These are phyloP conservation scores for Cairina moschata DNA, from an alignment of 2,113 vertebrate species.

Conservation along the genomic window DNA sequence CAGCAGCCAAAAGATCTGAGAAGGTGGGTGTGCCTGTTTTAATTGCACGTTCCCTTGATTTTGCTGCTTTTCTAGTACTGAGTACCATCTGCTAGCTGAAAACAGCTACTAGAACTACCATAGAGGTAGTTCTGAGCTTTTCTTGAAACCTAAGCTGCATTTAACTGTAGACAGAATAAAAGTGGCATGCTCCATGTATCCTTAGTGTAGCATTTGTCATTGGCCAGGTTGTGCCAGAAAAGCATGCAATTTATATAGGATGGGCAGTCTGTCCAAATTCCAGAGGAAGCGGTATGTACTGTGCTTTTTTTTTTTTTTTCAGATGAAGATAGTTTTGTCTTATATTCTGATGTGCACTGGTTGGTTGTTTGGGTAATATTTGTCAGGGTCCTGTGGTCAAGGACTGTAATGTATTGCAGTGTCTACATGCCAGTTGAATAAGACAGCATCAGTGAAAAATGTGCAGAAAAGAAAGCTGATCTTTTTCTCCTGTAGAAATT, in stretches of 20 bases:
- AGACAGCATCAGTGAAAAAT: background rate
- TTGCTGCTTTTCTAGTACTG: background rate
- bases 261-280: background rate
- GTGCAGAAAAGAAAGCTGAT: background rate
- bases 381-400: background rate
- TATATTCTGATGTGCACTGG: background rate
- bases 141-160: background rate
- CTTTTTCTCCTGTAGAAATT: background rate
- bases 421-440: background rate
- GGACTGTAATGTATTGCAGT: accelerated
- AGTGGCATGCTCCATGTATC: too few relatives aligned
- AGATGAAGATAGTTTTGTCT: accelerated
- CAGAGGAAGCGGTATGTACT: background rate
- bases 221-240: background rate
- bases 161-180: background rate
- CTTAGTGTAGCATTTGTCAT: background rate
- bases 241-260: background rate
- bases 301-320: background rate
- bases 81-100: background rate
- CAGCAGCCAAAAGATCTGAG: background rate
- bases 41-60: background rate
- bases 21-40: background rate
- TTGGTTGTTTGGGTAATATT: background rate
- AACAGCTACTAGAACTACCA: background rate
- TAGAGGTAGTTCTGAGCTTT: background rate